Evolutionary conservation across 2,113 vertebrate species (phyloP), one percentile per base, ranked within the genome.

Genomic region (Psilopogon haemacephalus): DNA sequence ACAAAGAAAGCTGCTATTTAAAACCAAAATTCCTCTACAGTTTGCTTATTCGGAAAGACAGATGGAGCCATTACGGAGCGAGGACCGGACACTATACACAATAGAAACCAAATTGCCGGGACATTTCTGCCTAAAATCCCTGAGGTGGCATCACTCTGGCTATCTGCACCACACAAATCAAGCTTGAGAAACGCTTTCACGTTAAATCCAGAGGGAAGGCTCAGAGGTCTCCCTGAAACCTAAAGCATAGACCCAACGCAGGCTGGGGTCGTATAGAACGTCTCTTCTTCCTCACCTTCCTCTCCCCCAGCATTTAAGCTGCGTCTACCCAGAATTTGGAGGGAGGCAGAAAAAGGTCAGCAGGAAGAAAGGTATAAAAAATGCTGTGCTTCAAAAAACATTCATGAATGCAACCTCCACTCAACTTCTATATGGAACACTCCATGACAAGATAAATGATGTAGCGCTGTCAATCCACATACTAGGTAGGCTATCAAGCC

Each of bases 191-290:
- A 48, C 9, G 56, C 35, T 78, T 78, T 65, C 8, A 44, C 56
- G 42, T 59, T 88, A 55, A 81, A 82, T 40, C 33, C 42, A n/a
- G 42, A 77, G 42, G 27, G 37, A 73, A 16, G 10, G 42, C 46
- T 33, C 23, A 44, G 55, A 0, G 0, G 32, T 56, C 21, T 78
- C n/a, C n/a, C 52, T n/a, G 50, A 38, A 73, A 50, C 33, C 42
- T 33, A 26, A 58, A 42, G 64, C 2, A 1, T 28, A 85, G 48
- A 13, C 24, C 23, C 48, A 50, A 24, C 28, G 23, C 67, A 46
- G n/a, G n/a, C 75, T 52, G 35, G 8, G 74, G 35, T 35, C 5
- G 2, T 23, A 16, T 8, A 24, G 35, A 37, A 23, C 2, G 0
- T 7, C 48, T 50, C 46, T 20, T 68, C 64, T 17, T 88, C n/a